Evolutionary conservation across 1,140 invertebrate genomes (phyloP).

Genomic region (Brachionus asplanchnoidis): DNA sequence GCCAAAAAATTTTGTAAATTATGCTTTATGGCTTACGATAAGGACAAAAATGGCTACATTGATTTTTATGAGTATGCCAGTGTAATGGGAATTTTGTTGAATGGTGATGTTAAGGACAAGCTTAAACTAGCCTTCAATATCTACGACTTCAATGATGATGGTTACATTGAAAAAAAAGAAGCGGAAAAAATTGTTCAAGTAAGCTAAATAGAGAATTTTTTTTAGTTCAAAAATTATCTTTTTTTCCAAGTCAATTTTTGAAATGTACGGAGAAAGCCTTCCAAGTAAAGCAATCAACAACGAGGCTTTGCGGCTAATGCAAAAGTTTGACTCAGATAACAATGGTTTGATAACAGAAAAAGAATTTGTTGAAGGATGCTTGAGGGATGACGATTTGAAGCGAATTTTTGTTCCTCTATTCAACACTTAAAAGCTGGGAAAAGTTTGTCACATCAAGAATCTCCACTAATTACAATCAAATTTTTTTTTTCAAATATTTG

Average conservation of each 20-base stretch:
- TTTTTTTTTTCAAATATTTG: background rate
- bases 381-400: slow-evolving; percentile 3
- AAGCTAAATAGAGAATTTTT: background rate
- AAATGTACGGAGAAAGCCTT: slow-evolving; percentile 31
- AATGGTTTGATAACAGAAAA: slow-evolving; percentile 13
- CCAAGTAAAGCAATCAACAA: background rate
- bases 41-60: slow-evolving; percentile 29
- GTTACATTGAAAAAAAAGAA: slow-evolving; percentile 1
- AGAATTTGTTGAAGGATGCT: slow-evolving; percentile 19
- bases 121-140: slow-evolving; percentile 36
- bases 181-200: slow-evolving; percentile 11
- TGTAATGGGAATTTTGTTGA: slow-evolving; percentile 16
- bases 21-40: slow-evolving; percentile 35
- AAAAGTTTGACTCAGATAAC: slow-evolving; percentile 24
- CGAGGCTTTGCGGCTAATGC: background rate
- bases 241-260: slow-evolving; percentile 14
- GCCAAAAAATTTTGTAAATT: slow-evolving; percentile 14
- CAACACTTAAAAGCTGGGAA: background rate
- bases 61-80: slow-evolving; percentile 31
- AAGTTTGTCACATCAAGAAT: background rate
- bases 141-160: slow-evolving; percentile 27
- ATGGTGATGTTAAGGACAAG: slow-evolving; percentile 19
- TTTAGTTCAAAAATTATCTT: background rate
- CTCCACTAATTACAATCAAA: background rate
- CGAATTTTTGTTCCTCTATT: background rate